Conservation (phyloP, 2,888 invertebrate genomes). For the Erebia epiphron region DNA sequence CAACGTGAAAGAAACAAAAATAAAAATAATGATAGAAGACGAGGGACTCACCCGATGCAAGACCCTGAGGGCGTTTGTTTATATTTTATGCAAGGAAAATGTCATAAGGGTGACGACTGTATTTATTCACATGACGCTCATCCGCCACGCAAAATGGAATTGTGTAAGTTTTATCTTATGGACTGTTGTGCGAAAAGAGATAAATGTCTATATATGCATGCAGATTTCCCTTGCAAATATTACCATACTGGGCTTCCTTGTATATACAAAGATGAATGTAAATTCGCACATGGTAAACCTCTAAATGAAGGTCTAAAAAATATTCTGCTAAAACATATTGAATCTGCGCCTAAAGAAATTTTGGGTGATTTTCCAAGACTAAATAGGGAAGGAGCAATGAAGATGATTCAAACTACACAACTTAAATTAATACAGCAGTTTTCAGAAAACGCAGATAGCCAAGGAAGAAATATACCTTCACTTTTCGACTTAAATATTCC, state of each 20-base stretch:
- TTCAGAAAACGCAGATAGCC: slow-evolving; percentile 59
- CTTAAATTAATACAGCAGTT: slow-evolving; percentile 72
- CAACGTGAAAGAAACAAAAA: slow-evolving; percentile 74
- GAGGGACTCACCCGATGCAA: slow-evolving; percentile 83
- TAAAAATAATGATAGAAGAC: slow-evolving; percentile 77
- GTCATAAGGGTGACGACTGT: slow-evolving; percentile 93
- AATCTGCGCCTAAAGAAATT: slow-evolving; percentile 95
- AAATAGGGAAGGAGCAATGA: slow-evolving; percentile 88
- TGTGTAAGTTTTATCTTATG: slow-evolving; percentile 98
- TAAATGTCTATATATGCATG: slow-evolving; percentile 97
- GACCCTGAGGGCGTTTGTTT: slow-evolving; percentile 90
- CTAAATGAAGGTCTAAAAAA: slow-evolving; percentile 90
- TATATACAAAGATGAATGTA: slow-evolving; percentile 91
- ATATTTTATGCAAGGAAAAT: slow-evolving; percentile 95
- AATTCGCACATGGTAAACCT: slow-evolving; percentile 95
- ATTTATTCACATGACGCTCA: slow-evolving; percentile 92
- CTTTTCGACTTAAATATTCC: slow-evolving; percentile 76
- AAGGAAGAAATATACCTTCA: slow-evolving; percentile 71
- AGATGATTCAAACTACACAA: slow-evolving; percentile 79
- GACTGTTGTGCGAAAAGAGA: slow-evolving; percentile 97
- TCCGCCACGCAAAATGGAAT: slow-evolving; percentile 93
- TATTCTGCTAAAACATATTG: slow-evolving; percentile 88
- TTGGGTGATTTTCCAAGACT: slow-evolving; percentile 94
- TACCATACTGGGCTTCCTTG: slow-evolving; percentile 96
- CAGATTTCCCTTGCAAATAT: slow-evolving; percentile 98